Percentiles rank a stretch among this genome's conserved stretches.
Evolutionary conservation across 2,113 vertebrate species (phyloP).

Genomic region (Mungos mungo): DNA sequence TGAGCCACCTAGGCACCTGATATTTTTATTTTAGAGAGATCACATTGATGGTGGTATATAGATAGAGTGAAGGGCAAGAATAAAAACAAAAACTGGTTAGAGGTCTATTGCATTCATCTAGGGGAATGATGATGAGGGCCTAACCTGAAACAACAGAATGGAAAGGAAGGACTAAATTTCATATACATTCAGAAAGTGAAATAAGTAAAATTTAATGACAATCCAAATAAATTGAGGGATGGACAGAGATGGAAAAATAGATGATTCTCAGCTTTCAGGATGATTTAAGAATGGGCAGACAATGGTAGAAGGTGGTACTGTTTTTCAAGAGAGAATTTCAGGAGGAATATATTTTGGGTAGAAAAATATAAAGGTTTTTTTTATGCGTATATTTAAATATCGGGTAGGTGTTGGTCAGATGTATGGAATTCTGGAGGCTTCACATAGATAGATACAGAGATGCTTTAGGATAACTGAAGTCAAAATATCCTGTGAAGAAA

Average conservation of each 20-base stretch:
- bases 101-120: background rate
- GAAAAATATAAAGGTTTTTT: background rate
- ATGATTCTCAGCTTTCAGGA: background rate
- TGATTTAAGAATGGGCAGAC: background rate
- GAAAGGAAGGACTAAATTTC: background rate
- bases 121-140: background rate
- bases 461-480: background rate
- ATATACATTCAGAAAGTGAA: background rate
- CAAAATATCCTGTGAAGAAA: conserved; percentile 34
- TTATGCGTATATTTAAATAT: background rate
- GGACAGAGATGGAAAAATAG: background rate
- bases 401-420: background rate
- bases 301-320: background rate
- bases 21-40: background rate
- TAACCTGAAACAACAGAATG: background rate
- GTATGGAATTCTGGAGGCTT: background rate
- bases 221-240: background rate
- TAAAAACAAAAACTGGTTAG: background rate
- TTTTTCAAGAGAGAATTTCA: background rate
- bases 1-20: background rate
- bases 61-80: background rate
- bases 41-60: background rate
- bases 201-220: background rate
- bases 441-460: background rate
- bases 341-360: background rate